Evolutionary conservation across 2,888 invertebrate genomes (phyloP).

Genomic region (Synergus itoensis): DNA sequence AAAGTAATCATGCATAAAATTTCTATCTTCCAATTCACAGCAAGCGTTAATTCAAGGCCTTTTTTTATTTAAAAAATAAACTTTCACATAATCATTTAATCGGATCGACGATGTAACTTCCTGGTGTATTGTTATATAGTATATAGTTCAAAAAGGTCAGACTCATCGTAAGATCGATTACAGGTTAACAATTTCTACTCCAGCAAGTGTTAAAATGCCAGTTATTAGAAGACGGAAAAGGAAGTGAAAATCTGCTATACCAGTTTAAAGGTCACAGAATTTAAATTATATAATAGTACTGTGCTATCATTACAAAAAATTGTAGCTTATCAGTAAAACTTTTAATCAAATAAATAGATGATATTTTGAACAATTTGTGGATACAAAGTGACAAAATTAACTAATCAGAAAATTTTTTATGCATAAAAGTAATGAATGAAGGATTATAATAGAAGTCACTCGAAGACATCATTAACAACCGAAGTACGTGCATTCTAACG

Average conservation of each 20-base stretch:
- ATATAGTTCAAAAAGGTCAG: slow-evolving; percentile 7
- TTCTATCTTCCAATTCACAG: too few species aligned
- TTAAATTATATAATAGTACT: not conserved
- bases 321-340: too few species aligned
- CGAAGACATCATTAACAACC: not conserved
- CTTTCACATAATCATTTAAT: not conserved
- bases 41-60: too few species aligned
- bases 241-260: not conserved
- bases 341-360: too few species aligned
- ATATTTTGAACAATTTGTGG: too few species aligned
- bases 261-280: not conserved
- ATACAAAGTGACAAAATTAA: too few species aligned
- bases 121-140: not conserved
- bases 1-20: too few species aligned
- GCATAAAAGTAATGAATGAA: not conserved
- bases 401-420: too few species aligned
- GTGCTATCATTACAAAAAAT: too few species aligned
- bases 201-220: not conserved
- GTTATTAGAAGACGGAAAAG: not conserved
- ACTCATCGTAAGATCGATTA: not conserved
- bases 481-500: slow-evolving; percentile 50
- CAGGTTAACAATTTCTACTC: not conserved
- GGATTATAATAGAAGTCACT: not conserved
- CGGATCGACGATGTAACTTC: not conserved
- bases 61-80: not conserved